Base-by-base conservation (phyloP, 92 coral and sea anemone genomes). In the Umimayanthus chanpuru region DNA sequence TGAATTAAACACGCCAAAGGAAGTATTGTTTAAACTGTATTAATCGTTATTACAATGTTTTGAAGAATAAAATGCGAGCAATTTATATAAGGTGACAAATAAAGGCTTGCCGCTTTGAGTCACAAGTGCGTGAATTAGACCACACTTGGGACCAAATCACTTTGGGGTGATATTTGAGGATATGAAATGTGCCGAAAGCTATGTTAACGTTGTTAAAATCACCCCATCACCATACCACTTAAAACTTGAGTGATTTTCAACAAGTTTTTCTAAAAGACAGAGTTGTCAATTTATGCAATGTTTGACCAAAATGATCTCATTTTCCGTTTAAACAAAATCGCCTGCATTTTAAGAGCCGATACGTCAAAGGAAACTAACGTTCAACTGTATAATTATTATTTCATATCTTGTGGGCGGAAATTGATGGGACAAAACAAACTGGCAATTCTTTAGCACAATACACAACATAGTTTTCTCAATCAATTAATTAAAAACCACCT, bases 381-480 rank as follows among this genome's bases (percentile, higher is more conserved):
- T 68, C 25, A 41, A 43, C 78, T 53, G 43, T 64, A 29, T 83
- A 70, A 83, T 83, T 70, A 83, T 47, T 43, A 83, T 83, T 83
- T 83, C 78, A 83, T 83, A 41, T 94, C 91, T 87, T 75, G 86
- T 86, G 89, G 95, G 94, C 98, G 98, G 94, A 92, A 92, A 89
- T 88, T 76, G 83, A 73, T 81, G 50, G 89, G 49, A 50, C 76
- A 76, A 92, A 94, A 90, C 92, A 93, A 95, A 93, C 92, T 93
- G 90, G 89, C 88, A 58, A 50, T 86, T 89, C 88, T 88, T 89
- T 76, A 72, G 77, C 88, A 93, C 93, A 89, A 88, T 89, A 84
- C 58, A 84, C 79, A 82, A 87, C 93, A 91, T 86, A 86, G 91
- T 92, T 86, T 89, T 95, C 93, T 88, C 94, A 92, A 92, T 92